A percentile compares a stretch with the other conserved stretches of the same genome.
Evolutionary conservation across 2,797 vertebrate species (phyloP).

Genomic region (Melanotaenia trifasciata): DNA sequence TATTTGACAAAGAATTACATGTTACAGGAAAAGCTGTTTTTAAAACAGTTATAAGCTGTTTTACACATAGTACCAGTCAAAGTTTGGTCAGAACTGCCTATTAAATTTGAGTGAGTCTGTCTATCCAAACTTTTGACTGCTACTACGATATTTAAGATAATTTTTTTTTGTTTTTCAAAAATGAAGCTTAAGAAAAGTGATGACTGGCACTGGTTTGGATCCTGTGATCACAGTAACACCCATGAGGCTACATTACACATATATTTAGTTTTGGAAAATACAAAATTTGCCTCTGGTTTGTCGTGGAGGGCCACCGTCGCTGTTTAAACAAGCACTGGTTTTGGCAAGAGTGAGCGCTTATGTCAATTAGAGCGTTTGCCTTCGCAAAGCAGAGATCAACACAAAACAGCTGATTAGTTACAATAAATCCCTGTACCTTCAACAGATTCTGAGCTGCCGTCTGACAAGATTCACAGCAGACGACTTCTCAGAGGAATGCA

Average conservation of each 20-base stretch:
- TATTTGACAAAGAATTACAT: constrained; percentile 57
- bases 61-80: constrained; percentile 16
- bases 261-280: constrained; percentile 50
- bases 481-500: constrained; percentile 69
- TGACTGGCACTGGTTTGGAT: constrained; percentile 75
- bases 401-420: constrained; percentile 49
- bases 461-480: constrained; percentile 63
- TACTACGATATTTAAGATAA: constrained; percentile 46
- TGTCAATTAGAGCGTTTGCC: constrained; percentile 19
- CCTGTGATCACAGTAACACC: constrained; percentile 49
- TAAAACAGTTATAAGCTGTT: constrained; percentile 55
- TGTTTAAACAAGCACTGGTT: constrained; percentile 54
- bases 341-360: constrained; percentile 43
- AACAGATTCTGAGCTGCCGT: constrained; percentile 48
- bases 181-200: constrained; percentile 67
- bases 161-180: constrained; percentile 56
- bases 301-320: constrained; percentile 20
- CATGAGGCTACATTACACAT: constrained; percentile 51
- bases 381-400: constrained; percentile 45
- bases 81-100: too few species aligned
- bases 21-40: constrained; percentile 56
- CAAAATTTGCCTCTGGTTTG: constrained; percentile 36
- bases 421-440: constrained; percentile 69
- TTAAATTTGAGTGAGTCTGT: neutral
- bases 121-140: neutral